phyloP scores from a whole-genome alignment of 2,888 invertebrate species.

The Meteorus cinctellus region DNA sequence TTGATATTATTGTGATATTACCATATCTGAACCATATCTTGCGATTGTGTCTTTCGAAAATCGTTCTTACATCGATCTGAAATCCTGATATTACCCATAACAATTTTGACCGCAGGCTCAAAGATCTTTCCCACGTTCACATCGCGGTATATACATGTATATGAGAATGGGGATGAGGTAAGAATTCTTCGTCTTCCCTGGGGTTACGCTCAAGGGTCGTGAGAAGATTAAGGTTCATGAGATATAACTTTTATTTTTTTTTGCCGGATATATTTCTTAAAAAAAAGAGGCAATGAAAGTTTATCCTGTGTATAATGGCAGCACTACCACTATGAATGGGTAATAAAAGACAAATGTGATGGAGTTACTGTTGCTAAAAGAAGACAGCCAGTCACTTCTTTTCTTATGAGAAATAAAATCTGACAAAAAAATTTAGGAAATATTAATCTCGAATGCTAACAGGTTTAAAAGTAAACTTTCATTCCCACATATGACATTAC shows the following conservation, averaged over 20 bases:
- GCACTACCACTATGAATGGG: neutral
- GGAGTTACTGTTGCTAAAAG: no score
- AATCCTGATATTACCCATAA: slow-evolving; percentile 63
- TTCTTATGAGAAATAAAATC: neutral
- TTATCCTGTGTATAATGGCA: neutral
- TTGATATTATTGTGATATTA: neutral
- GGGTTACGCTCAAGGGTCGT: slow-evolving; percentile 60
- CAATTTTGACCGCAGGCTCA: slow-evolving; percentile 65
- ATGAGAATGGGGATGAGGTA: slow-evolving; percentile 36
- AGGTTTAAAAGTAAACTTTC: neutral
- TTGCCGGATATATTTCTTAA: slow-evolving; percentile 46
- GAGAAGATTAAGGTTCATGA: slow-evolving; percentile 59
- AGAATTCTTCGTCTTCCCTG: slow-evolving; percentile 25
- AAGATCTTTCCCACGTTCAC: slow-evolving; percentile 65
- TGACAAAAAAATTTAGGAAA: neutral
- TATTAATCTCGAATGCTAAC: neutral
- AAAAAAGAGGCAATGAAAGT: slow-evolving; percentile 41
- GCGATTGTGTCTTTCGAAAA: slow-evolving; percentile 12
- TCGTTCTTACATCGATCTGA: slow-evolving; percentile 55
- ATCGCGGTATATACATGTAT: slow-evolving; percentile 28
- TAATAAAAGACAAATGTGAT: neutral
- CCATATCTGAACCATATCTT: slow-evolving; percentile 2
- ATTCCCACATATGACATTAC: neutral
- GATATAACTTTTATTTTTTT: slow-evolving; percentile 42
- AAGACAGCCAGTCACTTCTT: no score